These are phyloP conservation scores for Hetaerina titia DNA, from an alignment of 2,888 invertebrate genomes.

Conservation along the genomic window DNA sequence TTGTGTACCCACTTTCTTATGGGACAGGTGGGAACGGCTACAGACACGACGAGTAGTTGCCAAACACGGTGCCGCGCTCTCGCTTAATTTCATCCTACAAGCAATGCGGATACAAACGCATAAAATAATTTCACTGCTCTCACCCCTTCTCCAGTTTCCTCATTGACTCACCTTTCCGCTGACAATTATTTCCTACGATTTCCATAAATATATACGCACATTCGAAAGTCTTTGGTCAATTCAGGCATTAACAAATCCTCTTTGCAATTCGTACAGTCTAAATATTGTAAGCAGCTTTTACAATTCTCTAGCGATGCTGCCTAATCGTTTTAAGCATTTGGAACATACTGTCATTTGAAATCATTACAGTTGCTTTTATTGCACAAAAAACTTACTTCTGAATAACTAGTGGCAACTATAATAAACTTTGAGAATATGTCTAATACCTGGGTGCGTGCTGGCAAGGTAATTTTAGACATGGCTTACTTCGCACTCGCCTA, in stretches of 20 bases:
- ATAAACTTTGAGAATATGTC: too few species aligned
- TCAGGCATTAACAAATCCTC: background rate
- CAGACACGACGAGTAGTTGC: background rate
- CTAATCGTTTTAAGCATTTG: too few species aligned
- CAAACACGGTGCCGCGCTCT: background rate
- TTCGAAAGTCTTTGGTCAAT: background rate
- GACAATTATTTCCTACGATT: background rate
- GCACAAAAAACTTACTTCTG: too few species aligned
- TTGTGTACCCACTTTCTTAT: background rate
- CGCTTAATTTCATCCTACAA: background rate
- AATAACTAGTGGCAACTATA: too few species aligned
- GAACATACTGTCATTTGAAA: too few species aligned
- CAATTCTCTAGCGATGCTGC: too few species aligned
- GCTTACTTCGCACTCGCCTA: too few species aligned
- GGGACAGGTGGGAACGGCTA: background rate
- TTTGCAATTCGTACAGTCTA: background rate
- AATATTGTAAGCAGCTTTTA: background rate
- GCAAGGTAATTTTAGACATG: too few species aligned
- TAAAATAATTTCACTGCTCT: background rate
- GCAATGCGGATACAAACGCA: background rate
- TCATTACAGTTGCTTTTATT: too few species aligned
- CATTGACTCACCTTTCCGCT: background rate
- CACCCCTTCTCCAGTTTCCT: background rate
- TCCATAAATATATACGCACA: constrained; percentile 10
- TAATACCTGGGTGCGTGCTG: too few species aligned